Conservation (phyloP, 2,113 vertebrate genomes). For the Tichodroma muraria region DNA sequence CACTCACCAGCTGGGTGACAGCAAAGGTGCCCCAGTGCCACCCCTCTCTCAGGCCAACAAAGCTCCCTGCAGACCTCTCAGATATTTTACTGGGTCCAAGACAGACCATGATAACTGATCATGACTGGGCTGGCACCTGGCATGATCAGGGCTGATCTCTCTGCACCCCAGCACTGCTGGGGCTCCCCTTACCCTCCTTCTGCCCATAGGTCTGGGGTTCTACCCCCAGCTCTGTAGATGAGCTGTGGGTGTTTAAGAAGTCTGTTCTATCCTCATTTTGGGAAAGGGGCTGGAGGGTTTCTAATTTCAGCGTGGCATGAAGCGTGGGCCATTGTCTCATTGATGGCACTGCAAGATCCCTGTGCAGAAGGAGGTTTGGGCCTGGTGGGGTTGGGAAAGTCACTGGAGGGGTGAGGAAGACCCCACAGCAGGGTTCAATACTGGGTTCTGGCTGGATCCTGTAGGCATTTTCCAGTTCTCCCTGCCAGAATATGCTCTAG, state of each 20-base stretch:
- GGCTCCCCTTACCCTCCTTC: background rate
- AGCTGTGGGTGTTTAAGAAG: background rate
- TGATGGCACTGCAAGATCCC: background rate
- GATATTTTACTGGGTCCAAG: background rate
- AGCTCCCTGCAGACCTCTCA: background rate
- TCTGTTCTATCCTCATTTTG: background rate
- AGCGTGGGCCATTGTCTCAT: fast-evolving
- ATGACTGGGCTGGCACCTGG: background rate
- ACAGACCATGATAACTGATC: background rate
- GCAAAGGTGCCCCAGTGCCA: background rate
- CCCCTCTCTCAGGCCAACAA: background rate
- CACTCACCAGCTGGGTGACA: background rate
- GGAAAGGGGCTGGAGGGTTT: background rate
- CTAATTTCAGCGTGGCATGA: background rate
- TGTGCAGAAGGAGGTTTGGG: background rate
- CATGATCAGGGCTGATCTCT: background rate
- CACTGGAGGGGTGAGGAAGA: background rate
- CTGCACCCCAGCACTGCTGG: background rate
- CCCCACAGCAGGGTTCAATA: background rate
- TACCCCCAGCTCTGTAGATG: background rate
- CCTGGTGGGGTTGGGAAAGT: background rate
- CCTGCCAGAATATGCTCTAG: background rate
- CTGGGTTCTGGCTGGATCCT: background rate
- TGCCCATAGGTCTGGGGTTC: background rate
- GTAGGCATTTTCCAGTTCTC: background rate